A percentile compares a stretch with the other conserved stretches of the same genome.
These are phyloP conservation scores for Clarias laeviceps DNA, from an alignment of 2,797 vertebrate genomes.

Conservation along the genomic window DNA sequence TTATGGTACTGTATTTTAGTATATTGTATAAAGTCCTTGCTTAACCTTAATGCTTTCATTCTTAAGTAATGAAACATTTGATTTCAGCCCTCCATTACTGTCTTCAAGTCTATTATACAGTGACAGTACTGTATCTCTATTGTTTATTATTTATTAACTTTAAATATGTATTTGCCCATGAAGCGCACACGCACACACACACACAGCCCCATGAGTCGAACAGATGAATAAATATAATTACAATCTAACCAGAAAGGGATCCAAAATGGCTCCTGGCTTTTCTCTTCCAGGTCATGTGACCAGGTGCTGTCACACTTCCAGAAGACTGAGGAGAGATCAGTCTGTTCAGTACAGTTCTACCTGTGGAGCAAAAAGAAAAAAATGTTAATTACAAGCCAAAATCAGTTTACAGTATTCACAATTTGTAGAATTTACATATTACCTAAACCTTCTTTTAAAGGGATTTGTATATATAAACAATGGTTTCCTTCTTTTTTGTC, in stretches of 20 bases:
- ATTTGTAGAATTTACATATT: not conserved
- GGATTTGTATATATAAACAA: slow-evolving; percentile 24
- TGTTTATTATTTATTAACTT: not conserved
- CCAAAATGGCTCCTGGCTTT: slow-evolving; percentile 73
- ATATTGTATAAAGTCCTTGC: not conserved
- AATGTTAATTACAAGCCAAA: not conserved
- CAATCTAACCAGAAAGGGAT: slow-evolving; percentile 73
- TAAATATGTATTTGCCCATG: not conserved
- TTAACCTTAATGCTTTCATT: not conserved
- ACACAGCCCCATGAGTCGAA: not conserved
- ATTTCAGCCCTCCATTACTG: not conserved
- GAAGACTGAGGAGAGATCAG: slow-evolving; percentile 60
- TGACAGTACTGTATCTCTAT: not conserved
- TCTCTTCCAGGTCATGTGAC: slow-evolving; percentile 84
- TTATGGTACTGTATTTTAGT: not conserved
- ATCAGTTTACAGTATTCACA: not conserved
- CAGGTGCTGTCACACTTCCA: slow-evolving; percentile 71
- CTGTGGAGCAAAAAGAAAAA: slow-evolving; percentile 42
- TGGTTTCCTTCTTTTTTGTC: slow-evolving; percentile 21
- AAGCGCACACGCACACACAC: not conserved
- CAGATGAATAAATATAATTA: slow-evolving; percentile 13
- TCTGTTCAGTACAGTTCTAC: slow-evolving; percentile 54
- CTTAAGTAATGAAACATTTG: not conserved
- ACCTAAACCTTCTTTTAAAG: slow-evolving; percentile 44
- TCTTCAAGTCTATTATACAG: not conserved